Evolutionary conservation across 2,113 vertebrate genomes (phyloP), one percentile per base, ranked within the genome.

Genomic region (Aspiorhynchus laticeps): DNA sequence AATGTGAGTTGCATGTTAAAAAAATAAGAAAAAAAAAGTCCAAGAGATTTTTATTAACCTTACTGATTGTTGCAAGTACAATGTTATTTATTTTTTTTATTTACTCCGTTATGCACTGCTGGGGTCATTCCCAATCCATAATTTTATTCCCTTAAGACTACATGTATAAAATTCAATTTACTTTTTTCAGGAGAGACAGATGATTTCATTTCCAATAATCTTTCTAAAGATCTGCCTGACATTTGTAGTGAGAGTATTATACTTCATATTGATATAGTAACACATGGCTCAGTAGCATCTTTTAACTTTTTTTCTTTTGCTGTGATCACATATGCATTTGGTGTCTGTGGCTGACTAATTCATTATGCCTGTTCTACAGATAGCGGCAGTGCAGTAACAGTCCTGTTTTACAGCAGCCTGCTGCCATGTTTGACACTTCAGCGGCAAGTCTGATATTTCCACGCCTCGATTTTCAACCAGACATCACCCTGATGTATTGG

Each of bases 401-500:
- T 65, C 73, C 65, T 76, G 59, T 36, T 78, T 78, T 67, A 53
- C 59, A 56, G 80, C 51, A 75, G 80, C 80, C 28, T 8, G 9
- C 67, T 33, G 53, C 43, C 7, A 53, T 67, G n/a, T 77, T 67
- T 78, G 80, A 84, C 56, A 75, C 48, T 84, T 83, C 53, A 10
- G 83, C 17, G 21, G 71, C 9, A 9, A 71, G 80, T 43, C 46
- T 89, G 78, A 76, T 74, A 76, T 86, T 83, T 87, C 78, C 21
- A 11, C 28, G 51, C 12, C 78, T 77, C 38, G 78, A 76, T 86
- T 59, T 84, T 67, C 71, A 31, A 26, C 33, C 15, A 78, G 51
- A 74, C 53, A 53, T 81, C 79, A 83, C 65, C 74, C 83, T 80
- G 80, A 88, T 86, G 63, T 73, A 86, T 88, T 85, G 85, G 33